A percentile compares a stretch with the other conserved stretches of the same genome.
Conservation (phyloP, 2,888 invertebrate species). For the Pocota personata region DNA sequence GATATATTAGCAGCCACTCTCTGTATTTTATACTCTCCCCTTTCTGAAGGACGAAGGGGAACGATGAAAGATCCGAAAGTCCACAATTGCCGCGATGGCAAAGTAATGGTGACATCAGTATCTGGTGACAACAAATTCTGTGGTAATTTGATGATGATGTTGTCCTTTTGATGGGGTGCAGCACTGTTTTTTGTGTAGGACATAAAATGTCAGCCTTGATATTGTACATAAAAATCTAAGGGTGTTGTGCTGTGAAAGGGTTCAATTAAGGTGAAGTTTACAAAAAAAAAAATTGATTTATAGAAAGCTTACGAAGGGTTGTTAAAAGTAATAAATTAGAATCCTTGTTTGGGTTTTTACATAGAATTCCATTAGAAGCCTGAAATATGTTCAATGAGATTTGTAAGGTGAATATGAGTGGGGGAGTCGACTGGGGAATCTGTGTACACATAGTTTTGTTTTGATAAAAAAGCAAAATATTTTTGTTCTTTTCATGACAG, state of each 20-base stretch:
- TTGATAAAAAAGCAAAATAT: too few species aligned
- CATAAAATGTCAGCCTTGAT: conserved; percentile 3
- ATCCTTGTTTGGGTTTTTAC: neutral
- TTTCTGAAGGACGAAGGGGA: neutral
- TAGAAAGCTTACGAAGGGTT: conserved; percentile 17
- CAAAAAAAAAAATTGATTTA: conserved; percentile 51
- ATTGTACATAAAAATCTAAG: conserved; percentile 3
- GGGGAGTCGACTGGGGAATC: too few species aligned
- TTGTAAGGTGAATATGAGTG: neutral
- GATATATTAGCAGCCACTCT: conserved; percentile 64
- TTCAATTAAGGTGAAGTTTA: conserved; percentile 43
- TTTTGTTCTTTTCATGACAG: too few species aligned
- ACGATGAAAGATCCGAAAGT: conserved; percentile 27
- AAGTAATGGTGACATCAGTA: conserved; percentile 63
- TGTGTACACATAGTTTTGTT: too few species aligned
- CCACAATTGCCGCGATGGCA: conserved; percentile 55
- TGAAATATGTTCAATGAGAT: neutral
- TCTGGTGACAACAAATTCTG: conserved; percentile 70
- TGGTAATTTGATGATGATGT: conserved; percentile 72
- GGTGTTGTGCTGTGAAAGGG: conserved; percentile 37
- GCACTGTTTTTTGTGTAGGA: conserved; percentile 5
- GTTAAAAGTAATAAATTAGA: conserved; percentile 12
- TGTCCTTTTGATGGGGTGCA: conserved; percentile 52
- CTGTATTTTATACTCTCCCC: conserved; percentile 40
- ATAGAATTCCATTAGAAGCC: neutral